phyloP scores from a whole-genome alignment of 92 coral and sea anemone species.

The Porites divaricata region DNA sequence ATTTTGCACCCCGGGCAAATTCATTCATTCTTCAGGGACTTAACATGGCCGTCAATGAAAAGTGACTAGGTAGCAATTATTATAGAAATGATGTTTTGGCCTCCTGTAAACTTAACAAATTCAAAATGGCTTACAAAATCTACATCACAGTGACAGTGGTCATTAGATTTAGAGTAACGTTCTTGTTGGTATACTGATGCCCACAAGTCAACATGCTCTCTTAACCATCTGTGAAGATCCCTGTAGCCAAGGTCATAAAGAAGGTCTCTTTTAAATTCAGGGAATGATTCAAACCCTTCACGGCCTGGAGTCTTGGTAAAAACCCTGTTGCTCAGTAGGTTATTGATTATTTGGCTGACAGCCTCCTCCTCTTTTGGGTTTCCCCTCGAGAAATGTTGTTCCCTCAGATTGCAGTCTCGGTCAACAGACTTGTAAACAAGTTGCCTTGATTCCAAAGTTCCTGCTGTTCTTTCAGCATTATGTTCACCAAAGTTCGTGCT shows the following conservation, averaged over 20 bases:
- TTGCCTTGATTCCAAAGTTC: constrained; percentile 52
- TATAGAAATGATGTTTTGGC: too few relatives aligned
- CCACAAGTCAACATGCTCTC: constrained; percentile 55
- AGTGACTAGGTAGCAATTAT: too few relatives aligned
- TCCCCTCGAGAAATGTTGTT: constrained; percentile 26
- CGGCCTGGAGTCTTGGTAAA: constrained; percentile 28
- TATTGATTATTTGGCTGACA: constrained; percentile 40
- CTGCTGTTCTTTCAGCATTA: constrained; percentile 47
- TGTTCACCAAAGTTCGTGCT: constrained; percentile 55
- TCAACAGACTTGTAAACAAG: constrained; percentile 50
- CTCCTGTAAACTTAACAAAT: too few relatives aligned
- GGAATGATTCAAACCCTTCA: constrained; percentile 48
- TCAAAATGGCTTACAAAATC: too few relatives aligned
- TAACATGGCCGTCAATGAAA: too few relatives aligned
- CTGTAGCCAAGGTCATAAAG: constrained; percentile 63
- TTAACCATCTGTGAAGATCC: constrained; percentile 69
- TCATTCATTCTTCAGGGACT: too few relatives aligned
- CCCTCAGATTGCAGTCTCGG: constrained; percentile 50
- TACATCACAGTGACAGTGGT: background rate
- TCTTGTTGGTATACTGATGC: constrained; percentile 34
- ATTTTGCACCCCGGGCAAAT: too few relatives aligned
- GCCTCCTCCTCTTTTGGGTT: constrained; percentile 43
- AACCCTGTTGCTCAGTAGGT: constrained; percentile 8
- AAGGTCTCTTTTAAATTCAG: constrained; percentile 37
- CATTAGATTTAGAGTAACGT: background rate